Evolutionary conservation across 2,888 invertebrate species (phyloP).

Genomic region (Pammene fasciana): DNA sequence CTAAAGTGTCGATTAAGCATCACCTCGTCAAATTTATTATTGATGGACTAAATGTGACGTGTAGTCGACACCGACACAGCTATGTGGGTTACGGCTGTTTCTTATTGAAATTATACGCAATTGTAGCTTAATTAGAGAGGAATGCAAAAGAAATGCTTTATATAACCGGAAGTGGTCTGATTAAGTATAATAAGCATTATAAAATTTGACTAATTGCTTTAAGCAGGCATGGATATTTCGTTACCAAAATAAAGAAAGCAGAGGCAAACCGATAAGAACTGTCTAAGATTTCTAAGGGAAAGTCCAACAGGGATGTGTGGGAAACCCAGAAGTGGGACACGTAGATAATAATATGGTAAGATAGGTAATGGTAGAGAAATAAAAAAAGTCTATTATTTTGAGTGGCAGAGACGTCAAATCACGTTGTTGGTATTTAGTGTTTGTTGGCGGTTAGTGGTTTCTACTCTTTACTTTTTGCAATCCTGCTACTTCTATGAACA

Average conservation of each 20-base stretch:
- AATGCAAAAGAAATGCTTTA: conserved; percentile 22
- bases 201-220: not conserved
- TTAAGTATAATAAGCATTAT: conserved; percentile 4
- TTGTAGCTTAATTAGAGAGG: conserved; percentile 10
- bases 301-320: too few relatives aligned
- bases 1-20: not conserved
- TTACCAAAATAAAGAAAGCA: not conserved
- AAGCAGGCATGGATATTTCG: not conserved
- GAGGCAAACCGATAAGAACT: not conserved
- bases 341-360: too few relatives aligned
- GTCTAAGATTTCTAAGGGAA: not conserved
- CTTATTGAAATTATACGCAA: conserved; percentile 9
- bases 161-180: conserved; percentile 13
- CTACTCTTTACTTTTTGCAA: too few relatives aligned
- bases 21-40: conserved; percentile 28
- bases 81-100: conserved; percentile 22
- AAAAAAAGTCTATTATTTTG: too few relatives aligned
- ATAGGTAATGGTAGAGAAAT: too few relatives aligned
- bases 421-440: too few relatives aligned
- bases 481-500: too few relatives aligned
- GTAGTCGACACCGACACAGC: conserved; percentile 3
- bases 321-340: too few relatives aligned
- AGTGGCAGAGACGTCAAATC: too few relatives aligned
- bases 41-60: conserved; percentile 18
- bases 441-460: too few relatives aligned